Evolutionary conservation across 2,797 vertebrate species (phyloP), one percentile per base, ranked within the genome.

Genomic region (Austrolebias charrua): DNA sequence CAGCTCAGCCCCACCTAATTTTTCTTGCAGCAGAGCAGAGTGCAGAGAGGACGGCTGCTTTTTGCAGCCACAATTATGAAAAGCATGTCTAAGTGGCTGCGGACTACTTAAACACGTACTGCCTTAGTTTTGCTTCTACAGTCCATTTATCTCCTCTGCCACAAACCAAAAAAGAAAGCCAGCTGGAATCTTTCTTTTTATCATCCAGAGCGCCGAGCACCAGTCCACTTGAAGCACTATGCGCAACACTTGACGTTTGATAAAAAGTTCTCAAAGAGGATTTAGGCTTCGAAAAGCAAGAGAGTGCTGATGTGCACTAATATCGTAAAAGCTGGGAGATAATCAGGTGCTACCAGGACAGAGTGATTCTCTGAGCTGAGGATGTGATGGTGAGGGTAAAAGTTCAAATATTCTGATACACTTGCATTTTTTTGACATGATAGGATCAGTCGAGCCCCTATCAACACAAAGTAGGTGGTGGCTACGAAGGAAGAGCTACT

Each of bases 341-440:
- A 79, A 82, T 76, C 70, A 67, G 80, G 75, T 69, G 69, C 72
- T 64, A 72, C 75, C 66, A 63, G 42, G 56, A 80, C 55, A 31
- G 40, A 64, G 66, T 20, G 33, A 71, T 53, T 71, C 74, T 82
- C 47, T 76, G 57, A 73, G 72, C 45, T 44, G 42, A 82, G 69
- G 77, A 70, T 69, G 83, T 78, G 71, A 79, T 59, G 69, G 58
- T 66, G 64, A 43, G 84, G 85, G 82, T 80, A 85, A 90, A 75
- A 86, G 88, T 90, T 90, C 83, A 92, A 88, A 90, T 90, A 81
- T 82, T 82, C 65, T 76, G 90, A 93, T 90, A 92, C 87, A 85
- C 75, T 90, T 83, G 85, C 82, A 88, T 90, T 90, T 86, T 24
- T 24, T 85, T 87, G 55, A 62, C 73, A 65, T 60, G 91, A 93